Percentiles rank a stretch among this genome's conserved stretches.
These are phyloP conservation scores for Nesogale talazaci DNA, from an alignment of 2,113 vertebrate species.

Conservation along the genomic window DNA sequence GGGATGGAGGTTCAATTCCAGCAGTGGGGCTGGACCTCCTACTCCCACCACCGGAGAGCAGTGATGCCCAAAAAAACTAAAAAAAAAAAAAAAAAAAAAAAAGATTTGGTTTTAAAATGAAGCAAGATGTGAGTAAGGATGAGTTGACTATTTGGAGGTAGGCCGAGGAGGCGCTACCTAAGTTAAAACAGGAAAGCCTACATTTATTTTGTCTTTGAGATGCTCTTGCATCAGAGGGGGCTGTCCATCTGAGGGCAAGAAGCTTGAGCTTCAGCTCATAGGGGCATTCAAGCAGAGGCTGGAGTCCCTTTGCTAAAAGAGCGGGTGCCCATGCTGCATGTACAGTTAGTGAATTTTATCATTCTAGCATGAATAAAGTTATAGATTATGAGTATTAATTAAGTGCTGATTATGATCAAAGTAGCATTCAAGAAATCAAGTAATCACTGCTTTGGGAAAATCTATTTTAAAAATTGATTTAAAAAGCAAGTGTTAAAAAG, in stretches of 20 bases:
- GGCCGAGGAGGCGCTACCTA: not conserved
- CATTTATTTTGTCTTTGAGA: not conserved
- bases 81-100: too few relatives aligned
- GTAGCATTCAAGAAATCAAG: not conserved
- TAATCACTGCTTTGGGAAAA: not conserved
- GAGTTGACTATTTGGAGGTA: not conserved
- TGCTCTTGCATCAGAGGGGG: not conserved
- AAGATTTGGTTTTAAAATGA: slow-evolving; percentile 30
- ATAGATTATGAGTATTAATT: not conserved
- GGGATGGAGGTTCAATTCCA: too few relatives aligned
- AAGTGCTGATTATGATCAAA: not conserved
- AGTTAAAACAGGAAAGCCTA: not conserved
- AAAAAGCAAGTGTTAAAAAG: not conserved
- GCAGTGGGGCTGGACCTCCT: too few relatives aligned
- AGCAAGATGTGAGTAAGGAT: not conserved
- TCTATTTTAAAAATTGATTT: not conserved
- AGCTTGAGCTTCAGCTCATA: not conserved
- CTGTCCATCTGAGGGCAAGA: not conserved
- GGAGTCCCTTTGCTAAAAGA: too few relatives aligned
- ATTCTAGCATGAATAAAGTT: not conserved
- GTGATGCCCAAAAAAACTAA: too few relatives aligned
- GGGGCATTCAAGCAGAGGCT: not conserved
- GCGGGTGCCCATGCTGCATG: not conserved
- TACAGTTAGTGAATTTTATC: not conserved
- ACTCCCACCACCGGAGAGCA: too few relatives aligned